phyloP scores from a whole-genome alignment of 1,140 invertebrate genomes.

The Drosophila punjabiensis region DNA sequence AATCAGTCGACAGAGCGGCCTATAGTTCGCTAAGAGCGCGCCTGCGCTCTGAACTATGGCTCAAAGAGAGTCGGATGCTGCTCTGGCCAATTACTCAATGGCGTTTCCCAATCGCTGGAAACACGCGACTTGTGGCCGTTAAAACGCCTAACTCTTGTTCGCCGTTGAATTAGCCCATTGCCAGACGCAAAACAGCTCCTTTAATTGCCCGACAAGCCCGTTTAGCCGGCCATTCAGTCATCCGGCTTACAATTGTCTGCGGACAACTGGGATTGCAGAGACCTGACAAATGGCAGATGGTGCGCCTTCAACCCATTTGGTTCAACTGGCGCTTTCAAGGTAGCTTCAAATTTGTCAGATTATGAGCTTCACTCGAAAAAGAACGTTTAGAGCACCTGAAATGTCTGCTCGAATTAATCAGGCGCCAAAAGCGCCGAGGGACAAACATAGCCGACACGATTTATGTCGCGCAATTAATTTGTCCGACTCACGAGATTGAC shows the following conservation, averaged over 20 bases:
- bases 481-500: slow-evolving; percentile 21
- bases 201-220: slow-evolving; percentile 56
- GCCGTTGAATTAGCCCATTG: slow-evolving; percentile 53
- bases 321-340: slow-evolving; percentile 32
- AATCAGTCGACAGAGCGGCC: not conserved
- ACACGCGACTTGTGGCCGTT: slow-evolving; percentile 57
- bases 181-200: slow-evolving; percentile 48
- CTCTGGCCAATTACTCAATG: slow-evolving; percentile 54
- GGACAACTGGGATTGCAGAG: slow-evolving; percentile 18
- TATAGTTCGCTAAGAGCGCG: slow-evolving; percentile 34
- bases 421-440: slow-evolving; percentile 23
- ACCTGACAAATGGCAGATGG: slow-evolving; percentile 40
- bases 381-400: slow-evolving; percentile 41
- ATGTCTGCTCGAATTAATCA: slow-evolving; percentile 71
- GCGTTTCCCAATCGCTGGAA: slow-evolving; percentile 53
- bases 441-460: slow-evolving; percentile 42
- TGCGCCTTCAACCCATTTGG: slow-evolving; percentile 53
- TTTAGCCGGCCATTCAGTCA: slow-evolving; percentile 40
- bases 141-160: slow-evolving; percentile 77
- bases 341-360: slow-evolving; percentile 41
- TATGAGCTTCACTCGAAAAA: slow-evolving; percentile 16
- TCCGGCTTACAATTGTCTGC: slow-evolving; percentile 29
- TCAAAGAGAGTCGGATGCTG: slow-evolving; percentile 17
- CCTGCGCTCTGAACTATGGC: slow-evolving; percentile 37
- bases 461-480: slow-evolving; percentile 69